phyloP scores from a whole-genome alignment of 2,113 vertebrate species.

The Bambusicola thoracicus region DNA sequence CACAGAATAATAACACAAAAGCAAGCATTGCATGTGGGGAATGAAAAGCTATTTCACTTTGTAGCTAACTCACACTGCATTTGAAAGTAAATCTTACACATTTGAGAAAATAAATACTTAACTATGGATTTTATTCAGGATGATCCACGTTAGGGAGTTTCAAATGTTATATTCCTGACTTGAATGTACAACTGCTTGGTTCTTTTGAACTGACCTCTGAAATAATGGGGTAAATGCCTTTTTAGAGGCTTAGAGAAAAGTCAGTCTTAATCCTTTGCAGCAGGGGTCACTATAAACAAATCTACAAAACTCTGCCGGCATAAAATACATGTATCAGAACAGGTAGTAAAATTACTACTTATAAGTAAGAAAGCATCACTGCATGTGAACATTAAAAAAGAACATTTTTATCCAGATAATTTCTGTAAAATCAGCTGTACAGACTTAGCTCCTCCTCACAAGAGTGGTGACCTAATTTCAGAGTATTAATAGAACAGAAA shows the following conservation, averaged over 20 bases:
- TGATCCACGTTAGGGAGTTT: neutral
- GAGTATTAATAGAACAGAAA: conserved; percentile 64
- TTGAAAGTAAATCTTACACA: neutral
- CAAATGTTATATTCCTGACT: neutral
- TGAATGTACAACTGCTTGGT: neutral
- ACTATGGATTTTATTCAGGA: neutral
- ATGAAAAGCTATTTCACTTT: neutral
- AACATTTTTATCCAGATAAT: neutral
- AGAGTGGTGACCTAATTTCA: conserved; percentile 52
- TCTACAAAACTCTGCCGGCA: neutral
- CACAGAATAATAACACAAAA: neutral
- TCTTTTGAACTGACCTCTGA: conserved; percentile 7
- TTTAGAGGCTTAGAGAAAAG: conserved; percentile 1
- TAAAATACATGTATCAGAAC: neutral
- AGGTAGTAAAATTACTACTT: conserved; percentile 16
- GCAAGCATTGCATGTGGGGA: neutral
- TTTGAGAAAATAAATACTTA: neutral
- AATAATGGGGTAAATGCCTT: conserved; percentile 16
- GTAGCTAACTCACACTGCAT: neutral
- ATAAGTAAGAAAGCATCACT: neutral
- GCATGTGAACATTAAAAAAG: neutral
- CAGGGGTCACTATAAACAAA: conserved; percentile 65
- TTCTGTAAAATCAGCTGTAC: conserved; percentile 25
- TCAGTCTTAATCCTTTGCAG: conserved; percentile 51
- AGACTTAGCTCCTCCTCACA: conserved; percentile 12